These are phyloP conservation scores for Agonopterix heracliana DNA, from an alignment of 2,888 invertebrate genomes.

Conservation along the genomic window DNA sequence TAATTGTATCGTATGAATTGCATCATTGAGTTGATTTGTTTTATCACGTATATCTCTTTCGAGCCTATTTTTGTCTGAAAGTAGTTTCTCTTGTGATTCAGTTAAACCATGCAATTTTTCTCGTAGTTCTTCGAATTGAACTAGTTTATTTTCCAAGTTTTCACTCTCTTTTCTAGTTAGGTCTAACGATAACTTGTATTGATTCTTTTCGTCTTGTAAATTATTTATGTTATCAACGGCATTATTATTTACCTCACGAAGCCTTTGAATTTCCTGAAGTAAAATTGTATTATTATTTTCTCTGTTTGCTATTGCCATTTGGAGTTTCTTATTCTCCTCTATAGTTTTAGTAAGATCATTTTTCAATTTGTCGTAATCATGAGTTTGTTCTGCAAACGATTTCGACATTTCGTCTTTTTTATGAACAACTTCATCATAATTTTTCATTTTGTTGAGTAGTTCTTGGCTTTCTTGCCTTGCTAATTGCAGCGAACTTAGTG, in stretches of 20 bases:
- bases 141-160: constrained; percentile 34
- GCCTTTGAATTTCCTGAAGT: constrained; percentile 37
- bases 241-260: constrained; percentile 34
- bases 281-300: constrained; percentile 33
- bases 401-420: constrained; percentile 28
- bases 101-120: constrained; percentile 29
- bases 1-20: constrained; percentile 27
- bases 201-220: constrained; percentile 37
- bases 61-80: constrained; percentile 32
- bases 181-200: constrained; percentile 35
- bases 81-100: constrained; percentile 29
- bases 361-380: constrained; percentile 29
- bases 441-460: constrained; percentile 40
- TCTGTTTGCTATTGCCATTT: constrained; percentile 21
- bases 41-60: constrained; percentile 35
- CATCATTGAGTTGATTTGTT: constrained; percentile 30
- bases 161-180: constrained; percentile 40
- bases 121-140: constrained; percentile 29
- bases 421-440: constrained; percentile 29
- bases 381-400: constrained; percentile 22
- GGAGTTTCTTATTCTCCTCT: constrained; percentile 31
- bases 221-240: constrained; percentile 28
- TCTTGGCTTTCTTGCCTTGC: constrained; percentile 50
- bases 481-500: constrained; percentile 34
- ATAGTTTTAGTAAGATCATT: constrained; percentile 20